These are phyloP conservation scores for Mormyrops boulengeri DNA, from an alignment of 2,797 vertebrate genomes.

Conservation along the genomic window DNA sequence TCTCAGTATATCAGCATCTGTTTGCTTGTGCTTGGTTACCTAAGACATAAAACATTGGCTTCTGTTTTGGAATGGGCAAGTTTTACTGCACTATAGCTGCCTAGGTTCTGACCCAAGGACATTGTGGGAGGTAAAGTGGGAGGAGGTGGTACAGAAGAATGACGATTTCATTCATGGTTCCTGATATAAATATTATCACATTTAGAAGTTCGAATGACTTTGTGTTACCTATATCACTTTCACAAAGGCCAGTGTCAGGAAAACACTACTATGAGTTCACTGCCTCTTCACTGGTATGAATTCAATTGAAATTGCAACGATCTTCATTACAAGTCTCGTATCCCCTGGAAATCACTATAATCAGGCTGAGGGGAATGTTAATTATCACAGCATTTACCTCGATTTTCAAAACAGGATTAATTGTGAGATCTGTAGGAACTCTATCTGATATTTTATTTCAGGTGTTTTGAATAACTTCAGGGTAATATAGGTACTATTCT, in stretches of 20 bases:
- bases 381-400: background rate
- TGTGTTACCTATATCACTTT: background rate
- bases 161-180: conserved; percentile 6
- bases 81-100: background rate
- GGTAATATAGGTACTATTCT: background rate
- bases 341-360: background rate
- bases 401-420: background rate
- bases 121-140: background rate
- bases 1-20: background rate
- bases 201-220: background rate
- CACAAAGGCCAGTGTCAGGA: background rate
- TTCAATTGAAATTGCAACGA: background rate
- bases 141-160: conserved; percentile 4
- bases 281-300: background rate
- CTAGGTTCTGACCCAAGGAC: conserved; percentile 6
- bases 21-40: background rate
- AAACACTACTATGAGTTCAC: background rate
- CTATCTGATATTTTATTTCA: background rate
- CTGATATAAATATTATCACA: background rate
- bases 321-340: background rate
- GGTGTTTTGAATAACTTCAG: background rate
- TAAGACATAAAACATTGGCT: background rate
- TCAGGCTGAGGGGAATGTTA: background rate
- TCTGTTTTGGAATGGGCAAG: background rate
- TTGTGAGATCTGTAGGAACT: background rate